phyloP scores from a whole-genome alignment of 1,140 invertebrate genomes.

The Drosophila prosaltans region DNA sequence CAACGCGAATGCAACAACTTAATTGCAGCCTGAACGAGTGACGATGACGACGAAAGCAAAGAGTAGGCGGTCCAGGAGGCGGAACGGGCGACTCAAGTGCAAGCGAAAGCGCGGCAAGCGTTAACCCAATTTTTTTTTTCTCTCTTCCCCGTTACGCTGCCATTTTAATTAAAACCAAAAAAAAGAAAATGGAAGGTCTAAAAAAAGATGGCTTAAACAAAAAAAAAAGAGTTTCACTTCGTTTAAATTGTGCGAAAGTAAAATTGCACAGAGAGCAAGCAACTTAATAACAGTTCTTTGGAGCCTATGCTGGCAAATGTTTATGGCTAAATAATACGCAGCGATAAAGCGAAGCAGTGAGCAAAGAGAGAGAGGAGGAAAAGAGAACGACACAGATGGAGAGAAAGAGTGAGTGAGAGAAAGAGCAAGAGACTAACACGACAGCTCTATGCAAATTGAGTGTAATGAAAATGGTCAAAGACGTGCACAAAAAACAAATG shows the following conservation, averaged over 20 bases:
- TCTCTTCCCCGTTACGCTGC: slow-evolving; percentile 28
- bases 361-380: not conserved
- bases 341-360: slow-evolving; percentile 5
- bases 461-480: slow-evolving; percentile 51
- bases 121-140: slow-evolving; percentile 64
- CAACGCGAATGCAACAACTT: slow-evolving; percentile 72
- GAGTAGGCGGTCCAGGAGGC: slow-evolving; percentile 3
- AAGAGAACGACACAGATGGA: not conserved
- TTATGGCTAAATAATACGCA: slow-evolving; percentile 71
- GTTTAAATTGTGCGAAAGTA: slow-evolving; percentile 43
- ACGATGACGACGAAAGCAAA: not conserved
- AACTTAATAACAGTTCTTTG: slow-evolving; percentile 63
- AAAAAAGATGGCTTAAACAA: slow-evolving; percentile 28
- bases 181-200: slow-evolving; percentile 2
- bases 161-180: slow-evolving; percentile 80
- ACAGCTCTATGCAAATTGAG: slow-evolving; percentile 58
- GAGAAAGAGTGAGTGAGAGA: not conserved
- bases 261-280: slow-evolving; percentile 35
- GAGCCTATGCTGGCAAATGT: slow-evolving; percentile 54
- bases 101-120: slow-evolving; percentile 29
- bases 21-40: slow-evolving; percentile 51
- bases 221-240: slow-evolving; percentile 60
- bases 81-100: slow-evolving; percentile 8
- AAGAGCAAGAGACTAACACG: not conserved
- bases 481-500: slow-evolving; percentile 2